A percentile compares a stretch with the other conserved stretches of the same genome.
Conservation (phyloP, 2,888 invertebrate genomes). For the Acholoe squamosa region DNA sequence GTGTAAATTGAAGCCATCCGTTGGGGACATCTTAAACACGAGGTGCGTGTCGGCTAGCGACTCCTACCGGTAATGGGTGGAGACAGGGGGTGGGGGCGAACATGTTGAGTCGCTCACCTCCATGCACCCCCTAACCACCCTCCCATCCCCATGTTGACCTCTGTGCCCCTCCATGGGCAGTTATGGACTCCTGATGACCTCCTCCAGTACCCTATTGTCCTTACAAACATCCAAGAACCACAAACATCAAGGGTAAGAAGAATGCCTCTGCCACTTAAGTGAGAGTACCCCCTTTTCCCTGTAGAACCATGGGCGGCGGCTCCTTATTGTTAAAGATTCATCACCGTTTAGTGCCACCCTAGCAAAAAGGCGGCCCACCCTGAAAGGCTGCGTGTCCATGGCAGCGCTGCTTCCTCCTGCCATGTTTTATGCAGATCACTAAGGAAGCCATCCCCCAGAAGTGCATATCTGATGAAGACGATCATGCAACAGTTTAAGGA, state of each 20-base stretch:
- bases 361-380: conserved; percentile 25
- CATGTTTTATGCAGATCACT: conserved; percentile 60
- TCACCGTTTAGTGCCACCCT: conserved; percentile 7
- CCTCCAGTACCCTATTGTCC: neutral
- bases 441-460: conserved; percentile 58
- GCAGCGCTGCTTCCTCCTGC: conserved; percentile 27
- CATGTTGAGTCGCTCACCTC: neutral
- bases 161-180: neutral
- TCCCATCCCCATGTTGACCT: conserved; percentile 1
- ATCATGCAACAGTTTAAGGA: conserved; percentile 62
- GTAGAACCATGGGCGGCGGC: neutral
- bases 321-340: conserved; percentile 61
- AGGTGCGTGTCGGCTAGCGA: neutral
- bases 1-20: conserved; percentile 43
- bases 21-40: conserved; percentile 47
- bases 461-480: conserved; percentile 46
- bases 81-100: neutral
- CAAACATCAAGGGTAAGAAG: neutral
- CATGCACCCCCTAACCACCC: neutral
- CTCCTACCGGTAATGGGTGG: neutral
- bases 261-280: neutral
- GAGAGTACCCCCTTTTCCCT: neutral
- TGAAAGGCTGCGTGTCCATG: conserved; percentile 9
- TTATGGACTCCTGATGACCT: neutral
- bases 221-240: neutral